Evolutionary conservation across 92 coral and sea anemone genomes (phyloP), one percentile per base, ranked within the genome.

Genomic region (Bergia sp.): DNA sequence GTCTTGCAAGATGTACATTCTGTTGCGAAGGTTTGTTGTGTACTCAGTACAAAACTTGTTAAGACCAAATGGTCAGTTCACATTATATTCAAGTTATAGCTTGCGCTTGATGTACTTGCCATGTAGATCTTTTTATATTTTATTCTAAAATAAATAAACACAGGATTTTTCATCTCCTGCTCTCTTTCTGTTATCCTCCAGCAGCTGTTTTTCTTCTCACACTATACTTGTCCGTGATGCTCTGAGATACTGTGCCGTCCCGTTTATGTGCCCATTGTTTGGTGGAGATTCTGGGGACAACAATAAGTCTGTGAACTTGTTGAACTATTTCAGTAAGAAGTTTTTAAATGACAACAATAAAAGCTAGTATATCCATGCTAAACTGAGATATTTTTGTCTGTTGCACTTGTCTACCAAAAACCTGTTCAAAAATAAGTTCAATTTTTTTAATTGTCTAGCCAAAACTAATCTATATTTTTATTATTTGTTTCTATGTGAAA

Each of bases 161-260:
- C 41, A 55, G 44, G 7, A 4, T 57, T 41, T 80, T 80, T 74
- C 43, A 38, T 61, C 45, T 16, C 83, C 37, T 37, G 73, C 76
- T 66, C 36, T 65, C 40, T 53, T 12, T 53, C 58, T 53, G 58
- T 42, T 18, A 43, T 44, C 42, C 11, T 37, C 58, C 16, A 53
- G 39, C 29, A 29, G 29, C 29, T 29, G 29, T 7, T 50, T 47
- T 29, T 39, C 12, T 66, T 50, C 29, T 82, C 36, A 84, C 87
- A 84, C 87, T 49, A 84, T 84, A 73, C 87, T 84, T 45, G 87
- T 69, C 78, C 87, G 78, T 44, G 87, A 84, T 8, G 87, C 87
- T 23, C 87, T 36, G 36, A 84, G 79, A 73, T 29, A 72, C 6
- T 71, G 78, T 13, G 87, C 67, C 8, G 87, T 84, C 10, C 79